phyloP scores from a whole-genome alignment of 2,888 invertebrate species.

The Baccha elongata region DNA sequence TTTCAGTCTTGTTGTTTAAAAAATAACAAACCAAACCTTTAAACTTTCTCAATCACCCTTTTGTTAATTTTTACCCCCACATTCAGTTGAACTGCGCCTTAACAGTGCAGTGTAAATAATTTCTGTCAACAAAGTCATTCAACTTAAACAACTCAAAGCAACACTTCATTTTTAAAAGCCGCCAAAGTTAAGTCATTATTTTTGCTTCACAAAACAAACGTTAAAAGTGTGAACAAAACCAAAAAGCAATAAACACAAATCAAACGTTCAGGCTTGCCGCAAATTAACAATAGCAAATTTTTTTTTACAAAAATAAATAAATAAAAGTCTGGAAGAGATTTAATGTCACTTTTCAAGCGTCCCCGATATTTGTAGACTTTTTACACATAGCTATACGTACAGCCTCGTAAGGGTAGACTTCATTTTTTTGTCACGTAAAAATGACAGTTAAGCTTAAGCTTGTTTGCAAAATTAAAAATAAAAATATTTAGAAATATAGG shows the following conservation, averaged over 20 bases:
- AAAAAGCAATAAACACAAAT: slow-evolving; percentile 41
- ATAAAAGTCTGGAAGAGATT: slow-evolving; percentile 17
- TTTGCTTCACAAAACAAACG: slow-evolving; percentile 20
- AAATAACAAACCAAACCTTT: no score
- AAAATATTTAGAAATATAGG: not conserved
- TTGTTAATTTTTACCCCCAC: no score
- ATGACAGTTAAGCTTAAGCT: slow-evolving; percentile 13
- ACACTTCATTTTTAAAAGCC: slow-evolving; percentile 34
- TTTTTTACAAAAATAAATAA: slow-evolving; percentile 7
- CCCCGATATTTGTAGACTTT: slow-evolving; percentile 11
- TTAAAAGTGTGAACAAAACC: slow-evolving; percentile 29
- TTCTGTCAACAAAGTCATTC: slow-evolving; percentile 49
- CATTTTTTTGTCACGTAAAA: slow-evolving; percentile 29
- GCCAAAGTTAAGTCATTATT: slow-evolving; percentile 25
- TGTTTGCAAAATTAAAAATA: slow-evolving; percentile 12
- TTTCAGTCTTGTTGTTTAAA: no score
- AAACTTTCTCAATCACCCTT: no score
- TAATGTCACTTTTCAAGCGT: slow-evolving; percentile 24
- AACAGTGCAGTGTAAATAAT: slow-evolving; percentile 14
- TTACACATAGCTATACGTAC: no score
- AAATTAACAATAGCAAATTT: slow-evolving; percentile 13
- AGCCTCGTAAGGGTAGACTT: not conserved
- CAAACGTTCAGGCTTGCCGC: slow-evolving; percentile 14
- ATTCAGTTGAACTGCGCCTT: not conserved
- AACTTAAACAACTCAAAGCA: slow-evolving; percentile 30